Evolutionary conservation across 64 coral and sea anemone species (phyloP), one percentile per base, ranked within the genome.

Genomic region (Stichodactyla mertensii): DNA sequence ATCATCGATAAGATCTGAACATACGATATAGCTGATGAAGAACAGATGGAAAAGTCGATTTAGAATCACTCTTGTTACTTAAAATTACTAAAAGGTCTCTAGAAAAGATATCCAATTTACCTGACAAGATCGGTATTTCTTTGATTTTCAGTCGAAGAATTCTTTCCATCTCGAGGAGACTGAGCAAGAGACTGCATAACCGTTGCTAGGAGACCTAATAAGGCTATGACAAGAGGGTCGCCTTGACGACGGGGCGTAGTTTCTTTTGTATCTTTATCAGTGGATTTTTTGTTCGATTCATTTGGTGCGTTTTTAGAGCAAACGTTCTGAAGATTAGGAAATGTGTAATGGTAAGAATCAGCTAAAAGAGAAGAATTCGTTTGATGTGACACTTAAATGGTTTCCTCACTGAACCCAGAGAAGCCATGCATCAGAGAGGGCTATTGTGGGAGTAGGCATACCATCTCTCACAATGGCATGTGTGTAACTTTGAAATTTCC

Each of bases 61-160:
- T 12, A 61, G 18, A 61, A 13, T 13, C 4, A 61, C 7, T 77
- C 10, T 24, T 78, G 20, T 78, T 24, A 14, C 0, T 5, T 20
- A 62, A 62, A 16, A 11, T 31, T 78, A 5, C 71, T 6, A 51
- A 78, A 24, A 23, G 24, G 4, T 51, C 5, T 22, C 14, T 16
- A 66, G 6, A 62, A 28, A 51, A 64, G 12, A 51, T 10, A 51
- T 86, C 52, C 7, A 27, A 52, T 56, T 61, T 66, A 99, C 97
- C 96, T 88, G 52, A 99, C 92, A 16, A 99, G 86, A 86, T 99
- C 97, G 19, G 89, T 74, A 87, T 89, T 89, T 86, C 97, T 90
- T 80, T 99, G 97, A 67, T 85, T 82, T 11, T 86, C 80, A 14
- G 90, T 62, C 0, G 82, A 84, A 9, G 86, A 89, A 58, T 93